These are phyloP conservation scores for Sebastes wilsoni DNA, from an alignment of 2,797 vertebrate species.

Conservation along the genomic window DNA sequence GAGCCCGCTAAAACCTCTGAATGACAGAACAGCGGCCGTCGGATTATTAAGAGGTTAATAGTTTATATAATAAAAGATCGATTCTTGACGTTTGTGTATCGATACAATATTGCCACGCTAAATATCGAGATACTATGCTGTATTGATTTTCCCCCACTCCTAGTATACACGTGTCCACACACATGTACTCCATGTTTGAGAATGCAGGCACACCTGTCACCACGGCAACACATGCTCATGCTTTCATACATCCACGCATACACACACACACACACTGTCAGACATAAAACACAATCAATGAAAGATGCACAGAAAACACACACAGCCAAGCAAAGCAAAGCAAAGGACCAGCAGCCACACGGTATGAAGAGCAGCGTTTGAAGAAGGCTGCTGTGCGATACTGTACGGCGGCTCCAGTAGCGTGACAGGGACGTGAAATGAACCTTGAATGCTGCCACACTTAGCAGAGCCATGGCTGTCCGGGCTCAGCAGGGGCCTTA, in stretches of 20 bases:
- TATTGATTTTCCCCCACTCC: no score
- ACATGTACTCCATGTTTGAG: not conserved
- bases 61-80: no score
- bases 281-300: slow-evolving; percentile 28
- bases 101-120: no score
- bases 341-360: slow-evolving; percentile 16
- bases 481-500: slow-evolving; percentile 51
- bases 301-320: slow-evolving; percentile 29
- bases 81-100: no score
- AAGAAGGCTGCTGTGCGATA: slow-evolving; percentile 36
- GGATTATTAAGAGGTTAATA: no score
- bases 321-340: not conserved
- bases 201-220: not conserved
- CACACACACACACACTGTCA: not conserved
- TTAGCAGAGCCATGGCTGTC: slow-evolving; percentile 53
- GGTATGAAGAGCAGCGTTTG: slow-evolving; percentile 35
- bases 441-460: slow-evolving; percentile 67
- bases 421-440: slow-evolving; percentile 72
- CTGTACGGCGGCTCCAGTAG: slow-evolving; percentile 34
- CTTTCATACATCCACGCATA: no score
- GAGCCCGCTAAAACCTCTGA: no score
- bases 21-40: no score
- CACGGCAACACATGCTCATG: not conserved
- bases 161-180: not conserved
- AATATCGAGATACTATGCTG: no score